Base-by-base conservation (phyloP, 2,888 invertebrate genomes). In the Drosophila macrothrix region DNA sequence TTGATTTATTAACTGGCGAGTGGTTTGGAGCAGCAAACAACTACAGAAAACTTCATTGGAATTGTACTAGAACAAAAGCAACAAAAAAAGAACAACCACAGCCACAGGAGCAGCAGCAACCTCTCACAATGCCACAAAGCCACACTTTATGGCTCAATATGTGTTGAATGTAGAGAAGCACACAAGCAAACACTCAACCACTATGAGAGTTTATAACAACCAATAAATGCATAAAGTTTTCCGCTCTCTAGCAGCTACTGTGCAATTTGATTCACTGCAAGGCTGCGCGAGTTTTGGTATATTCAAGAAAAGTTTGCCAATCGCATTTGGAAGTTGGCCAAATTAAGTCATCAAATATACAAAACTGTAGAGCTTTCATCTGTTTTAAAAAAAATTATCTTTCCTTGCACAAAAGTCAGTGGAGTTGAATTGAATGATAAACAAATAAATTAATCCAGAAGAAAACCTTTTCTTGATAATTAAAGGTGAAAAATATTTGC, bases 1-100 rank as follows among this genome's bases (percentile, higher is more conserved):
- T 86, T 93, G 93, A 93, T 93, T 93, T 93, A 93, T 93, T 93
- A 92, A 91, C 92, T 91, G 92, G 85, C 83, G 88, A 84, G 80
- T 90, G 91, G 88, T 68, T 69, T 67, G 72, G 72, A 69, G 78
- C 82, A 76, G 76, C 83, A 70, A 49, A 31, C 63, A 56, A 56
- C 59, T 52, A 67, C 49, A 56, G 59, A 50, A 54, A 76, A 81
- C 80, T 81, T 81, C 82, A 76, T 75, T 75, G 71, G 88, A 82
- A 84, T 76, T 82, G 70, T 80, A 66, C 77, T 80, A 78, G 70
- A 83, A 80, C 70, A 74, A 69, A 73, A 67, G 68, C 69, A 70
- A 76, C 55, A 76, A 50, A 37, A 61, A 41, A 61, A 62, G 78
- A 67, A 33, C 70, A 71, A 43, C 62, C 50, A 69, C 37, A 78